Evolutionary conservation across 2,888 invertebrate species (phyloP).

Genomic region (Nasonia oneida): DNA sequence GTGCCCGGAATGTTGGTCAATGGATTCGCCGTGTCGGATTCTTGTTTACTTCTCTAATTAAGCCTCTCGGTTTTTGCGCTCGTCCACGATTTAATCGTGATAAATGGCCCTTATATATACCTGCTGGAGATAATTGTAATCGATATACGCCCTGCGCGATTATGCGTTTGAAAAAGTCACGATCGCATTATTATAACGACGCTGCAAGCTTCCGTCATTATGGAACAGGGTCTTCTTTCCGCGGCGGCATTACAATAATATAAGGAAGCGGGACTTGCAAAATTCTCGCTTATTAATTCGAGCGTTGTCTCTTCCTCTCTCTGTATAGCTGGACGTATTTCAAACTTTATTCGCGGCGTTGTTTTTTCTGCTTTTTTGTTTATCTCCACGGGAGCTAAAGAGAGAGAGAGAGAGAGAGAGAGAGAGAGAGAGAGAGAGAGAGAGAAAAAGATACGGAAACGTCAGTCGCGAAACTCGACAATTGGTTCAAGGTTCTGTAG

Average conservation of each 20-base stretch:
- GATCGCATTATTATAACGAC: background rate
- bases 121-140: background rate
- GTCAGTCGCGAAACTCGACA: constrained; percentile 41
- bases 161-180: background rate
- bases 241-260: background rate
- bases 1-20: constrained; percentile 10
- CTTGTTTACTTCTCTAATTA: constrained; percentile 10
- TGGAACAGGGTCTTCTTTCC: constrained; percentile 54
- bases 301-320: background rate
- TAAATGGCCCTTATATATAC: background rate
- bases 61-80: background rate
- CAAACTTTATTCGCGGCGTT: background rate
- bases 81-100: constrained; percentile 1
- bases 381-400: background rate
- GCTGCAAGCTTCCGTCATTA: constrained; percentile 45
- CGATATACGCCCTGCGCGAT: background rate
- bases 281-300: constrained; percentile 37
- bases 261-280: background rate
- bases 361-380: background rate
- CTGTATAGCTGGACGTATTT: background rate
- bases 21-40: background rate
- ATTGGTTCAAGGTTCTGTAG: constrained; percentile 53
- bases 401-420: too few species aligned
- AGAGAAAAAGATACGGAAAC: constrained; percentile 30
- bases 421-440: too few species aligned